phyloP scores from a whole-genome alignment of 23 tunicate species.

The Diplosoma virens region DNA sequence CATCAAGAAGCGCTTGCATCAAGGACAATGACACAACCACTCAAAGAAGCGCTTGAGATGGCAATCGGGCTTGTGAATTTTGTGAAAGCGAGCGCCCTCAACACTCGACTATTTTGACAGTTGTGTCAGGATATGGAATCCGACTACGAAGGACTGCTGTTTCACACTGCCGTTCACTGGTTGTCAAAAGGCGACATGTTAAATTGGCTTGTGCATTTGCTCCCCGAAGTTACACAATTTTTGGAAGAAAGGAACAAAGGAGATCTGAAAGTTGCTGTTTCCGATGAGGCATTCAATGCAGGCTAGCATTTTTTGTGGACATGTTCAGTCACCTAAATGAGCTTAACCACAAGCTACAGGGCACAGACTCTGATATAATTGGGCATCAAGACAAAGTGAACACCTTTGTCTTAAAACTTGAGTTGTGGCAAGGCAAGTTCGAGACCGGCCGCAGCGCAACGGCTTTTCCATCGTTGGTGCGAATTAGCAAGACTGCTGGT shows the following conservation, averaged over 20 bases:
- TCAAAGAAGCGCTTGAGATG: too few relatives aligned
- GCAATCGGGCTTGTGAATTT: too few relatives aligned
- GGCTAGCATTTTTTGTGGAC: constrained; percentile 2
- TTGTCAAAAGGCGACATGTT: not conserved
- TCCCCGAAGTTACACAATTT: constrained; percentile 17
- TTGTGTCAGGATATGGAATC: constrained; percentile 9
- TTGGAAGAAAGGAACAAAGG: constrained; percentile 6
- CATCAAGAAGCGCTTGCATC: too few relatives aligned
- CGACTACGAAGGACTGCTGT: not conserved
- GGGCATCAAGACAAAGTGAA: constrained; percentile 7
- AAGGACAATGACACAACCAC: too few relatives aligned
- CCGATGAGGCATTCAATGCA: constrained; percentile 1
- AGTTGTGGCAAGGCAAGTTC: constrained; percentile 12
- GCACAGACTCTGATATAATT: constrained; percentile 4
- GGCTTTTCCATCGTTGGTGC: constrained; percentile 11
- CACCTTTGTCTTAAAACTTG: constrained; percentile 9
- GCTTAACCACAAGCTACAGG: constrained; percentile 11
- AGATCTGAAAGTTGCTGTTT: not conserved
- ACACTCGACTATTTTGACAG: constrained; percentile 13
- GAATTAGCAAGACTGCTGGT: constrained; percentile 7
- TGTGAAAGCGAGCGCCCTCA: too few relatives aligned
- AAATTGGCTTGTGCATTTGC: constrained; percentile 13
- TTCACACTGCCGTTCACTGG: not conserved
- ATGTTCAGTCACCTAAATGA: constrained; percentile 6
- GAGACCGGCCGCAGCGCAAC: constrained; percentile 6